Conservation (phyloP, 2,888 invertebrate genomes). For the Linnaemya tessellans region DNA sequence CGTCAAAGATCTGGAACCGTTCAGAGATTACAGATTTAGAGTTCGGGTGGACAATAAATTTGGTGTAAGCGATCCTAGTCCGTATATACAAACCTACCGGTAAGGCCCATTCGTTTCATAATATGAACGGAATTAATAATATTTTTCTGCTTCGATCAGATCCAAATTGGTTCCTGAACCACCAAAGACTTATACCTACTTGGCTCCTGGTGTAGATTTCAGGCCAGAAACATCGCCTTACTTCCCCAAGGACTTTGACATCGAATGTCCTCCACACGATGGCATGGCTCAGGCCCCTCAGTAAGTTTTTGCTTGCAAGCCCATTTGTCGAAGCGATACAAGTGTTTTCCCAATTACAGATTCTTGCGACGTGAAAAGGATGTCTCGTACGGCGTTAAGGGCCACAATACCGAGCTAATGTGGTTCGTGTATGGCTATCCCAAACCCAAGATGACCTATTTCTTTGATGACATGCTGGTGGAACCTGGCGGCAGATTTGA, state of each 20-base stretch:
- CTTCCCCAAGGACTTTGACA: constrained; percentile 96
- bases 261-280: constrained; percentile 93
- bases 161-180: constrained; percentile 91
- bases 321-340: background rate
- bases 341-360: constrained; percentile 77
- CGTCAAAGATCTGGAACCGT: constrained; percentile 94
- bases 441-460: constrained; percentile 95
- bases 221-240: constrained; percentile 93
- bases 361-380: constrained; percentile 95
- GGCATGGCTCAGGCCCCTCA: constrained; percentile 92
- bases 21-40: constrained; percentile 97
- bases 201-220: constrained; percentile 92
- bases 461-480: constrained; percentile 92
- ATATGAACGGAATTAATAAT: background rate
- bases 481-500: constrained; percentile 93
- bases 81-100: constrained; percentile 91
- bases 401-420: constrained; percentile 94
- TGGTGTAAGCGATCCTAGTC: constrained; percentile 98
- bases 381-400: constrained; percentile 95
- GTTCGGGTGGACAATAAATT: constrained; percentile 98
- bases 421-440: constrained; percentile 99
- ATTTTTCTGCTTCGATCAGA: constrained; percentile 80
- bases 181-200: constrained; percentile 90
- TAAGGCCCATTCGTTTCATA: constrained; percentile 49
- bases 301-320: constrained; percentile 75